A percentile compares a stretch with the other conserved stretches of the same genome.
phyloP scores from a whole-genome alignment of 2,888 invertebrate genomes.

The Hypsopygia costalis region DNA sequence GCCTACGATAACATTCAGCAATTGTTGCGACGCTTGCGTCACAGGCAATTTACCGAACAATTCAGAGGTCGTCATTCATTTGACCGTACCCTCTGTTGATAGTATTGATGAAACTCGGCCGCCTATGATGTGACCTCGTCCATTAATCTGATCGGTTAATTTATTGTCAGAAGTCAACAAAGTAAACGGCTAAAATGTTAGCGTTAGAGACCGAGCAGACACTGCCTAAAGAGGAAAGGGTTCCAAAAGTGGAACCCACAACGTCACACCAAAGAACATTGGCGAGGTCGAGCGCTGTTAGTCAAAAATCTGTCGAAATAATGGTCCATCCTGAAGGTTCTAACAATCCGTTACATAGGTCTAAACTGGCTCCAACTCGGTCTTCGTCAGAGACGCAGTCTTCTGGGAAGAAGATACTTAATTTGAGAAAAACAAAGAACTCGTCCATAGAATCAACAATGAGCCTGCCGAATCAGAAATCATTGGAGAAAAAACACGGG shows the following conservation, averaged over 20 bases:
- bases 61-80: conserved; percentile 55
- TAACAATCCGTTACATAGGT: conserved; percentile 68
- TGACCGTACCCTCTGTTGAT: conserved; percentile 69
- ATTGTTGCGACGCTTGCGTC: conserved; percentile 62
- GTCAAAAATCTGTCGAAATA: conserved; percentile 82
- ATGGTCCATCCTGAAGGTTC: conserved; percentile 72
- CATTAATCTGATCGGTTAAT: conserved; percentile 21
- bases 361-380: conserved; percentile 67
- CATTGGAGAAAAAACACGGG: conserved; percentile 76
- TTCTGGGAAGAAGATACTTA: conserved; percentile 64
- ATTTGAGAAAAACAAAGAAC: conserved; percentile 72
- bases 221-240: conserved; percentile 54
- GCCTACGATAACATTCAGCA: conserved; percentile 72
- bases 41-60: conserved; percentile 50
- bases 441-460: conserved; percentile 76
- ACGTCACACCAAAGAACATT: conserved; percentile 70
- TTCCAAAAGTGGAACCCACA: conserved; percentile 55
- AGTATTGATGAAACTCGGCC: conserved; percentile 68
- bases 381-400: conserved; percentile 73
- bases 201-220: conserved; percentile 69
- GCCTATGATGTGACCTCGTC: conserved; percentile 62
- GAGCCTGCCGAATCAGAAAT: conserved; percentile 76
- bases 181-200: conserved; percentile 52
- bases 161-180: conserved; percentile 23
- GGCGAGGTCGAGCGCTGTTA: conserved; percentile 81